These are phyloP conservation scores for Cardiocondyla obscurior DNA, from an alignment of 1,140 invertebrate species.

Conservation along the genomic window DNA sequence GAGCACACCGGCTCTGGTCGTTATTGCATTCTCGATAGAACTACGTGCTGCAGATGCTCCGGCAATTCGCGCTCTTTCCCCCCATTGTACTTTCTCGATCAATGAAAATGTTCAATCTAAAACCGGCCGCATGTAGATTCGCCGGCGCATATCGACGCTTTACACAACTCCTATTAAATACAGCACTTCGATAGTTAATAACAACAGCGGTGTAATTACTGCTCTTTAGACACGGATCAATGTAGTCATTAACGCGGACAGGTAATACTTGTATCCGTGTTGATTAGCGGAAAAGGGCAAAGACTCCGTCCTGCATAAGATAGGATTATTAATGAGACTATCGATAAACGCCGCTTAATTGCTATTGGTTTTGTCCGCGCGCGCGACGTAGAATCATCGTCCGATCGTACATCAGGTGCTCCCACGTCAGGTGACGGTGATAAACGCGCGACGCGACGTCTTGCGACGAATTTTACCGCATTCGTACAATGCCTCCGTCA, in stretches of 20 bases:
- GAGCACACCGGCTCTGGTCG: background rate
- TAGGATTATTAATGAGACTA: slow-evolving; percentile 48
- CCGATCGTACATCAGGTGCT: slow-evolving; percentile 36
- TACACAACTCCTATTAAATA: slow-evolving; percentile 10
- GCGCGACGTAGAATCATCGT: slow-evolving; percentile 37
- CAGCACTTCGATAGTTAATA: slow-evolving; percentile 3
- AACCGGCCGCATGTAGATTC: background rate
- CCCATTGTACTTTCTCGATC: background rate
- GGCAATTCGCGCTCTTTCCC: background rate
- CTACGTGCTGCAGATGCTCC: background rate
- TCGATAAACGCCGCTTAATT: slow-evolving; percentile 50
- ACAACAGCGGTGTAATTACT: slow-evolving; percentile 37
- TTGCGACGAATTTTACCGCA: slow-evolving; percentile 36
- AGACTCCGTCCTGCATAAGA: slow-evolving; percentile 18
- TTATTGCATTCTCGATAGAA: slow-evolving; percentile 22
- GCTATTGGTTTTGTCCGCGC: slow-evolving; percentile 47
- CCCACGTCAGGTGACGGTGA: slow-evolving; percentile 26
- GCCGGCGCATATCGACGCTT: background rate
- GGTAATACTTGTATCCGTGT: slow-evolving; percentile 28
- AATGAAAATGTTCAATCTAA: slow-evolving; percentile 1
- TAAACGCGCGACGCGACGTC: background rate
- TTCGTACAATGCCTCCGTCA: background rate
- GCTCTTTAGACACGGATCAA: slow-evolving; percentile 22
- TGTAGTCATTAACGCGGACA: slow-evolving; percentile 22
- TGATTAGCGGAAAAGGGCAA: slow-evolving; percentile 45